phyloP scores from a whole-genome alignment of 2,888 invertebrate species.

The Lasius fuliginosus region DNA sequence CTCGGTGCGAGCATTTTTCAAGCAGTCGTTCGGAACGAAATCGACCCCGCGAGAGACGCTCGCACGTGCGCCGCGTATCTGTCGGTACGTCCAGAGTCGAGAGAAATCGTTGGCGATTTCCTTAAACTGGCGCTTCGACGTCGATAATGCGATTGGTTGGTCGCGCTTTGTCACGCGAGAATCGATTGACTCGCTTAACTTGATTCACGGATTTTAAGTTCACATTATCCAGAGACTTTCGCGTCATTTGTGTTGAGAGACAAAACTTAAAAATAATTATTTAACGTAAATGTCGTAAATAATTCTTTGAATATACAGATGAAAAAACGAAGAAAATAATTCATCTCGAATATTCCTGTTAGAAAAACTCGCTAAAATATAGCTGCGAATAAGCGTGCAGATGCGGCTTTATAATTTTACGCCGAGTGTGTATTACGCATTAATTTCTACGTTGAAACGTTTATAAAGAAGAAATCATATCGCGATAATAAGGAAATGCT shows the following conservation, averaged over 20 bases:
- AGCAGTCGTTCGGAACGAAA: conserved; percentile 82
- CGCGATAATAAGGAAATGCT: conserved; percentile 5
- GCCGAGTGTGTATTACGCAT: conserved; percentile 4
- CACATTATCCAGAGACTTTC: neutral
- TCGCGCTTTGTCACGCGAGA: conserved; percentile 61
- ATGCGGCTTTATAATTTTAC: conserved; percentile 15
- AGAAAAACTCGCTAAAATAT: neutral
- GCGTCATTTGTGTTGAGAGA: neutral
- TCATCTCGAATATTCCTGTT: neutral
- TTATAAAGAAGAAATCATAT: conserved; percentile 34
- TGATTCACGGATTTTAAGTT: conserved; percentile 61
- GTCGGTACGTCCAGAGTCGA: conserved; percentile 39
- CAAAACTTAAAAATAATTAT: neutral
- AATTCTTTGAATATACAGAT: neutral
- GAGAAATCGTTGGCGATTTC: conserved; percentile 80
- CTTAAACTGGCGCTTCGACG: conserved; percentile 74
- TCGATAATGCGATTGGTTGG: conserved; percentile 78
- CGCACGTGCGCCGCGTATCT: conserved; percentile 42
- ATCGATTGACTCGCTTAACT: conserved; percentile 59
- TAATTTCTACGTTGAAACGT: conserved; percentile 13
- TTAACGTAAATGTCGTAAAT: neutral
- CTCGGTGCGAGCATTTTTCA: conserved; percentile 82
- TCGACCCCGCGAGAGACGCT: conserved; percentile 59
- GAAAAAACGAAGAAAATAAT: neutral
- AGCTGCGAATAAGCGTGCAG: neutral